Base-by-base conservation (phyloP, 2,113 vertebrate genomes). In the Silurus glanis region DNA sequence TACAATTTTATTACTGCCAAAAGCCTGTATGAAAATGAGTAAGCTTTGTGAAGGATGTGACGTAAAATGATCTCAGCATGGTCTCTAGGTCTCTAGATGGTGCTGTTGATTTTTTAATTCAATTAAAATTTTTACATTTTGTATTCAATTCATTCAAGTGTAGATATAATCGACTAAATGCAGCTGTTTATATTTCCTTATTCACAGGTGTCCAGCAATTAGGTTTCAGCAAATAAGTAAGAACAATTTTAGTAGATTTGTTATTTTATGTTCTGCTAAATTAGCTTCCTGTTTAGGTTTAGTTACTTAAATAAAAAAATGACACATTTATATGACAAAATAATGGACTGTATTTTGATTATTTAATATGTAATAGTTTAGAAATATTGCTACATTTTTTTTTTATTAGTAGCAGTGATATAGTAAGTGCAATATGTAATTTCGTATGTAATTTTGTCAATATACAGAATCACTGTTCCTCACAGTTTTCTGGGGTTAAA, bases 1-100 rank as follows among this genome's bases (percentile, higher is more conserved):
- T 2, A 37, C 37, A 37, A 37, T 37, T 37, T 37, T 2, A 37
- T 37, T 37, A 37, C 2, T 37, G 37, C 37, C 37, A 37, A 2
- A 37, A 37, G 37, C 2, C 37, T 37, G 37, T 37, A 37, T 37
- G 37, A 37, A 37, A 37, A 37, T 37, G 37, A 37, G 37, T 37
- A 37, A 37, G 37, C 37, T 37, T 37, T 37, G 37, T 37, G 37
- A 37, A 37, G 37, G 37, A 37, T 37, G 37, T 37, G 37, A 37
- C 37, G 3, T 37, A 37, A 37, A 37, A 2, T 37, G 2, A 2
- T 37, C 37, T 6, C 6, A 17, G 25, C 67, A 45, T 71, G 45
- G 69, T 6, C 72, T 51, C 49, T 37, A 28, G 45, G 61, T 66
- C 80, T 82, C 21, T 66, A 82, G 62, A 47, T 66, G 80, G 80